Evolutionary conservation across 2,888 invertebrate species (phyloP), one percentile per base, ranked within the genome.

Genomic region (Unio pictorum): DNA sequence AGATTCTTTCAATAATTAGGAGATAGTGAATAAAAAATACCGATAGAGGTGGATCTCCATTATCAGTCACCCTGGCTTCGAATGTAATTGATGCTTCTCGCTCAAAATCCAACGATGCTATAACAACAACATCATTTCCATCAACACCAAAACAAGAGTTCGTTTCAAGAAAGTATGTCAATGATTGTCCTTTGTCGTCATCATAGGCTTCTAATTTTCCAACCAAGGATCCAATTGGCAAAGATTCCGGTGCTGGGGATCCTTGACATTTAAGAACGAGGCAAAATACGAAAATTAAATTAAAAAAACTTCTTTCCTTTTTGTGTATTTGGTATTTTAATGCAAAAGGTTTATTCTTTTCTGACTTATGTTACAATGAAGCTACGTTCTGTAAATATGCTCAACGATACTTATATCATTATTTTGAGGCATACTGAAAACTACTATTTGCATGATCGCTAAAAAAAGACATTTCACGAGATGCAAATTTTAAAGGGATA

Each of bases 51-150:
- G 81, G 83, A 6, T 58, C 30, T 18, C 81, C 83, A 59, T 73
- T 67, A 56, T 83, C 83, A 23, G 71, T 69, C 11, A 75, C 83
- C 30, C 57, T 72, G 20, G 75, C 75, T 8, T 67, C 68, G 11
- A 83, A 62, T 6, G 34, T 67, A 20, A 80, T 57, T 1, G 55
- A 45, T 3, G 74, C 61, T 6, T 64, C 61, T 4, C 64, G 66
- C 67, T 83, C 83, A 67, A 73, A 81, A 66, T 84, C 74, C 30
- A 84, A 71, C 6, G 62, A 65, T 17, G 81, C 82, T 62, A 69
- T 76, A 34, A 84, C 78, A 28, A 81, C 65, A 11, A 84, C 64
- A 23, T 69, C 30, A n/a, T 74, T 62, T 20, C 76, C 80, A 23
- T 70, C 64, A 11, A 81, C 67, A 55, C 77, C 69, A 58, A 84